Conservation (phyloP, 1,140 invertebrate species). For the Papilio helenus region DNA sequence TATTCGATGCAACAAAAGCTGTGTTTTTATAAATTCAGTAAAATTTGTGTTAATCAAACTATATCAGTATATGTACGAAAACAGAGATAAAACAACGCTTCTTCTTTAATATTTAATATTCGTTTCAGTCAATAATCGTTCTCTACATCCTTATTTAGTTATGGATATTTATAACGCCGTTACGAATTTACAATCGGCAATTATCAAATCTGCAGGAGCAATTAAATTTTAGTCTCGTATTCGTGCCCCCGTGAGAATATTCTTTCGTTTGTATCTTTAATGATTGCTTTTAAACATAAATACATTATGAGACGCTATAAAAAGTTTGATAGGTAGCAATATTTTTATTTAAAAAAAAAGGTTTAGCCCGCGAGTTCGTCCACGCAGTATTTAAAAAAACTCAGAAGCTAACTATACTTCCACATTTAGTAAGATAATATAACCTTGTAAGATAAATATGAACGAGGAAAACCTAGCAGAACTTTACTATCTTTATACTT, state of each 20-base stretch:
- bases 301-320: neutral
- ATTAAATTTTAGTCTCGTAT: conserved; percentile 64
- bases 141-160: conserved; percentile 41
- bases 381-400: too few relatives aligned
- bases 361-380: too few relatives aligned
- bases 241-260: conserved; percentile 60
- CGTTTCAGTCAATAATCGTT: conserved; percentile 22
- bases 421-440: too few relatives aligned
- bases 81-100: neutral
- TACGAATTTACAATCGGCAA: conserved; percentile 57
- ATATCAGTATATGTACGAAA: neutral
- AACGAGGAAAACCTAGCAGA: too few relatives aligned
- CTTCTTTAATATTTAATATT: neutral
- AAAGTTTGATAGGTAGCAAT: neutral
- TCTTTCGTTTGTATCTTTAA: conserved; percentile 32
- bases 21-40: too few relatives aligned
- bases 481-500: neutral
- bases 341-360: neutral
- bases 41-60: neutral
- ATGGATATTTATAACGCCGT: conserved; percentile 47
- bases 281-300: neutral
- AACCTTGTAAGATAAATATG: neutral
- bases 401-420: too few relatives aligned
- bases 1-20: too few relatives aligned
- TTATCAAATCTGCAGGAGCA: conserved; percentile 62